Evolutionary conservation across 2,113 vertebrate species (phyloP).

Genomic region (Chloebia gouldiae): DNA sequence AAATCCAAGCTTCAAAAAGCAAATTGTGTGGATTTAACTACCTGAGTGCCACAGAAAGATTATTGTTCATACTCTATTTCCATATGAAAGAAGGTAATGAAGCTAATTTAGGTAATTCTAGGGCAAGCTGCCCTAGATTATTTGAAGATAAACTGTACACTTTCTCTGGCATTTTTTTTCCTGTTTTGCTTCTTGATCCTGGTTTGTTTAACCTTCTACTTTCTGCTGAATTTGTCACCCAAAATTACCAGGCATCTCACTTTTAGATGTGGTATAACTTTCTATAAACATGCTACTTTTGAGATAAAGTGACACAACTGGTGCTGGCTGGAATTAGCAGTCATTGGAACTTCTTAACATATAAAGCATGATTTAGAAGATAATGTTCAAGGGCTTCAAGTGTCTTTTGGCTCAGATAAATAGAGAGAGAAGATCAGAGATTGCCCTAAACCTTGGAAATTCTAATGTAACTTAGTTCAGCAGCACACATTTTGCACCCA

Average conservation of each 20-base stretch:
- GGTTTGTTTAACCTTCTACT: neutral
- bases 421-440: neutral
- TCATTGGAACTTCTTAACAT: neutral
- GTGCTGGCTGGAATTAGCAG: neutral
- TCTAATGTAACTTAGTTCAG: neutral
- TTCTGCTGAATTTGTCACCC: neutral
- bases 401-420: neutral
- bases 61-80: conserved; percentile 52
- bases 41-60: conserved; percentile 68
- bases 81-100: conserved; percentile 38
- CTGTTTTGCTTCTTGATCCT: neutral
- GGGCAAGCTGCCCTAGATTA: conserved; percentile 18
- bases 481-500: neutral
- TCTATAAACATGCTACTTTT: neutral
- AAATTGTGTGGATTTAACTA: conserved; percentile 78
- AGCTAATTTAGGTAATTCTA: conserved; percentile 45
- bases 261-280: neutral
- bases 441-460: neutral
- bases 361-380: neutral
- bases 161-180: neutral
- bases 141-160: neutral
- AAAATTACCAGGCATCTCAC: neutral
- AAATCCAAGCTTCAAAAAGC: conserved; percentile 75
- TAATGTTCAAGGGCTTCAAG: neutral
- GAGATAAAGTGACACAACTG: neutral